Evolutionary conservation across 2,888 invertebrate genomes (phyloP).

Genomic region (Onthophagus sagittarius): DNA sequence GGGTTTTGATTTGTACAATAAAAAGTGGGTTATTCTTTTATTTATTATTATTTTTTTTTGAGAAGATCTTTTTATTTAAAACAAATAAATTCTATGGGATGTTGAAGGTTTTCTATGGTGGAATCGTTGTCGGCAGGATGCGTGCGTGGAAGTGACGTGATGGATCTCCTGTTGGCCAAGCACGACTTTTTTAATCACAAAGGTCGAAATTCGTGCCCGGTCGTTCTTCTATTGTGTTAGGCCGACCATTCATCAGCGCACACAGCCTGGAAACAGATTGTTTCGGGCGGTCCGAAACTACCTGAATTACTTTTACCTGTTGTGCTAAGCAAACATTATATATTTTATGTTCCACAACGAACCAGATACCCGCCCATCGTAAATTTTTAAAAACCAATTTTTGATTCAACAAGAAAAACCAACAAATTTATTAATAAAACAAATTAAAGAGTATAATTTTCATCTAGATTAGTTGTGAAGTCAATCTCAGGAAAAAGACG

Average conservation of each 20-base stretch:
- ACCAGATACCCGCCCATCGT: constrained; percentile 3
- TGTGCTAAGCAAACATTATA: constrained; percentile 12
- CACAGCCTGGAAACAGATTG: neutral
- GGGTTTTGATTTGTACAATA: neutral
- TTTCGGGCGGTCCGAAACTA: constrained; percentile 7
- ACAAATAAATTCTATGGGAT: neutral
- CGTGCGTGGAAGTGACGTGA: constrained; percentile 2
- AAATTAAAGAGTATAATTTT: too few species aligned
- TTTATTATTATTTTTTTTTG: too few species aligned
- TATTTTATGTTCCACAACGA: constrained; percentile 8
- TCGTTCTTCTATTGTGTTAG: constrained; percentile 10
- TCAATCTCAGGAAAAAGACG: neutral
- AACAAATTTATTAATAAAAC: too few species aligned
- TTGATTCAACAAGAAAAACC: neutral
- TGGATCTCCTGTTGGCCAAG: neutral
- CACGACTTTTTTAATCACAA: constrained; percentile 7
- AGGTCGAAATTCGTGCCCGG: constrained; percentile 12
- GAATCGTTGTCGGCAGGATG: neutral
- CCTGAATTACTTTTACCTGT: constrained; percentile 13
- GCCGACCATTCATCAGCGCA: constrained; percentile 9
- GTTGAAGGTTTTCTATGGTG: neutral
- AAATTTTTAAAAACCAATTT: neutral
- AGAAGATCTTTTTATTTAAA: too few species aligned
- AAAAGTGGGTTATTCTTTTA: neutral
- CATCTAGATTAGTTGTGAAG: neutral